phyloP scores from a whole-genome alignment of 92 coral and sea anemone species.

The Montipora capitata region DNA sequence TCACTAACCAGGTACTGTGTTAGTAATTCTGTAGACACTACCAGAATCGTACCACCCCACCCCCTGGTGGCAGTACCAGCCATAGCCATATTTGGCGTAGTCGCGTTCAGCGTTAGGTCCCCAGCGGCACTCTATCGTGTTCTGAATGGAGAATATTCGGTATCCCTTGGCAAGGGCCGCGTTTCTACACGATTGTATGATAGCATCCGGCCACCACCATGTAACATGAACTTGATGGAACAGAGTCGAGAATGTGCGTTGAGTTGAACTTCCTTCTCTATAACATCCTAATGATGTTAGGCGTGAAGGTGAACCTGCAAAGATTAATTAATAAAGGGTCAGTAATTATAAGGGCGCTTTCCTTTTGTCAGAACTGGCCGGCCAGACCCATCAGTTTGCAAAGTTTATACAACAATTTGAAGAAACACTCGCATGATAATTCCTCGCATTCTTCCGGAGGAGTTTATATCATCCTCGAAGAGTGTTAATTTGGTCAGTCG shows the following conservation, averaged over 20 bases:
- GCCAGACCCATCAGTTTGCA: too few species aligned
- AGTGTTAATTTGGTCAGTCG: too few species aligned
- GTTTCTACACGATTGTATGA: slow-evolving; percentile 76
- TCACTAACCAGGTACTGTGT: slow-evolving; percentile 33
- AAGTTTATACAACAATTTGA: too few species aligned
- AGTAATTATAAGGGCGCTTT: too few species aligned
- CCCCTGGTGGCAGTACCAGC: slow-evolving; percentile 72
- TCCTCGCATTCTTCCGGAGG: too few species aligned
- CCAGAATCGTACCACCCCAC: slow-evolving; percentile 80
- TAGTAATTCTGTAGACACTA: slow-evolving; percentile 72
- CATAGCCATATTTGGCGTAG: slow-evolving; percentile 71
- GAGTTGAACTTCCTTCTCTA: slow-evolving; percentile 48
- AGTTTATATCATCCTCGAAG: too few species aligned
- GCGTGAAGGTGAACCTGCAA: slow-evolving; percentile 4
- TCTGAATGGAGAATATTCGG: slow-evolving; percentile 77
- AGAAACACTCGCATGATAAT: too few species aligned
- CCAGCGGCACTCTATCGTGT: slow-evolving; percentile 82
- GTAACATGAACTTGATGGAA: slow-evolving; percentile 22
- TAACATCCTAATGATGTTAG: slow-evolving; percentile 77
- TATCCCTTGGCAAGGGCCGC: slow-evolving; percentile 76
- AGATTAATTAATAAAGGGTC: too few species aligned
- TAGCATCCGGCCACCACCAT: slow-evolving; percentile 75
- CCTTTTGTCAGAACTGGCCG: too few species aligned
- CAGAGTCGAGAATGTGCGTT: slow-evolving; percentile 62
- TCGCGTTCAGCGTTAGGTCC: slow-evolving; percentile 74